phyloP scores from a whole-genome alignment of 2,113 vertebrate genomes.

The Enhydra lutris region DNA sequence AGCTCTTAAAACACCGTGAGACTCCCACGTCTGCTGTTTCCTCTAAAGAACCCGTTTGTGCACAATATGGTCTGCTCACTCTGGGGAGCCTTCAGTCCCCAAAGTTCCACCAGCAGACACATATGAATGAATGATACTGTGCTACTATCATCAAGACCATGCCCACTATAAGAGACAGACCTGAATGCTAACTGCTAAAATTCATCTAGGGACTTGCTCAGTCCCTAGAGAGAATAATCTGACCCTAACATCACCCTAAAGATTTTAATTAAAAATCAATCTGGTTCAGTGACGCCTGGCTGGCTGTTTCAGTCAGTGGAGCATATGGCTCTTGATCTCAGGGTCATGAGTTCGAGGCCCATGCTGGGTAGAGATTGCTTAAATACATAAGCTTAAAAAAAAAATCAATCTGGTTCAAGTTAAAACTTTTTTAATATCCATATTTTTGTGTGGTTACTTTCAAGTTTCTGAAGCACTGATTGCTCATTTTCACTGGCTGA shows the following conservation, averaged over 20 bases:
- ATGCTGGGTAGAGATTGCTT: no score
- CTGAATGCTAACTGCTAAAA: not conserved
- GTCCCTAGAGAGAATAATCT: not conserved
- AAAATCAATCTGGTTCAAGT: not conserved
- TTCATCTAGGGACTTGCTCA: not conserved
- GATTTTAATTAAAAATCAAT: slow-evolving; percentile 27
- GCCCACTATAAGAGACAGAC: not conserved
- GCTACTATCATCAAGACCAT: not conserved
- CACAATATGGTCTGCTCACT: not conserved
- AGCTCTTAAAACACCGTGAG: not conserved
- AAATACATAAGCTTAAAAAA: no score
- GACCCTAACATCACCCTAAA: not conserved
- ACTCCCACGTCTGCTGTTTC: not conserved
- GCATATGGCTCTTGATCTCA: not conserved
- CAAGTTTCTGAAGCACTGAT: not conserved
- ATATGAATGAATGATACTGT: not conserved
- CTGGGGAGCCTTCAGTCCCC: not conserved
- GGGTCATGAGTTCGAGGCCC: not conserved
- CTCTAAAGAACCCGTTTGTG: not conserved
- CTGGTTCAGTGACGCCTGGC: not conserved
- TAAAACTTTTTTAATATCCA: not conserved
- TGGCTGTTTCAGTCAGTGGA: not conserved
- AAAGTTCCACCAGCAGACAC: not conserved
- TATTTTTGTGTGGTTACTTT: not conserved
- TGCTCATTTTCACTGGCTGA: not conserved